phyloP scores from a whole-genome alignment of 2,888 invertebrate genomes.

The Phyto melanocephala region DNA sequence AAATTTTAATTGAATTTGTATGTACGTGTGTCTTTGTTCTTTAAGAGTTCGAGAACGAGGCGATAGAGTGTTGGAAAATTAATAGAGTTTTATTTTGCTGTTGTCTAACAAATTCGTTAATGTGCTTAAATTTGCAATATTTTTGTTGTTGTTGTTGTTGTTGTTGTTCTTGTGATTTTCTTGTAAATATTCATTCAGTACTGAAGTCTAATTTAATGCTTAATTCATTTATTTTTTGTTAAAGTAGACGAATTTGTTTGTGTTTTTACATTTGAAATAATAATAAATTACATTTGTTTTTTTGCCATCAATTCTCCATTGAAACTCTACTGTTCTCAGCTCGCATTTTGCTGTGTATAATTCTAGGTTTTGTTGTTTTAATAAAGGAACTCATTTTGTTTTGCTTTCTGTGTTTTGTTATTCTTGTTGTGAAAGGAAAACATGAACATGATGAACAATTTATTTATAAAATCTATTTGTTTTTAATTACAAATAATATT shows the following conservation, averaged over 20 bases:
- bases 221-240: slow-evolving; percentile 42
- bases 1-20: too few species aligned
- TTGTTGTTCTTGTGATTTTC: too few species aligned
- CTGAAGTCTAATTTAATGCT: too few species aligned
- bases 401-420: slow-evolving; percentile 15
- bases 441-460: too few species aligned
- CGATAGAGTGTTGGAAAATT: slow-evolving; percentile 24
- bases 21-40: neutral
- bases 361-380: slow-evolving; percentile 13
- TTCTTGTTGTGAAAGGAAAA: slow-evolving; percentile 1
- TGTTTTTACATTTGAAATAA: neutral
- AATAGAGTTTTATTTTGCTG: neutral
- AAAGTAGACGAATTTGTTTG: slow-evolving; percentile 26
- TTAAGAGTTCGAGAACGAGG: neutral
- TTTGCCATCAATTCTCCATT: neutral
- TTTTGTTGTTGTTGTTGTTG: too few species aligned
- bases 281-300: neutral
- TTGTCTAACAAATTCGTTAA: slow-evolving; percentile 37
- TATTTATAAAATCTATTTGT: too few species aligned
- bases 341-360: neutral
- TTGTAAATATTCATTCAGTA: slow-evolving; percentile 37
- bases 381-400: slow-evolving; percentile 57
- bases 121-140: slow-evolving; percentile 48
- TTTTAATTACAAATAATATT: slow-evolving; percentile 29
- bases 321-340: neutral